A percentile compares a stretch with the other conserved stretches of the same genome.
Evolutionary conservation across 2,888 invertebrate genomes (phyloP).

Genomic region (Colletes collaris): DNA sequence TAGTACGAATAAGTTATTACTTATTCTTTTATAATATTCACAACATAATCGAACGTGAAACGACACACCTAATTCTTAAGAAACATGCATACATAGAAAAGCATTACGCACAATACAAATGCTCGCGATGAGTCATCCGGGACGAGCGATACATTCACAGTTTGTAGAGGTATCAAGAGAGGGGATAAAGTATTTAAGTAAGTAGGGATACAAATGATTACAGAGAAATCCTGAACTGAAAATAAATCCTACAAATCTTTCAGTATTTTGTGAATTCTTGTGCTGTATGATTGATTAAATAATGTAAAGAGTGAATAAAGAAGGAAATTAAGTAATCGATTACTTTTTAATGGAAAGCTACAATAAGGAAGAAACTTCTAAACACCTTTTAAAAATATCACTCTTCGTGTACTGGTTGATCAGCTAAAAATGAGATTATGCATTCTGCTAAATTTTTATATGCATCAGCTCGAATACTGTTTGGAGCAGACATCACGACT

Average conservation of each 20-base stretch:
- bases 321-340: background rate
- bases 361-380: background rate
- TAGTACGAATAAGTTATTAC: too few relatives aligned
- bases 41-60: too few relatives aligned
- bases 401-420: conserved; percentile 59
- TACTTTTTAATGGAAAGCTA: background rate
- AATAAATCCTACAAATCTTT: background rate
- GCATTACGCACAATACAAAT: background rate
- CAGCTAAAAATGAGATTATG: conserved; percentile 73
- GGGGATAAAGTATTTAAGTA: conserved; percentile 6
- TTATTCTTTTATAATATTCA: too few relatives aligned
- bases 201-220: conserved; percentile 8
- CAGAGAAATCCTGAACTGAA: background rate
- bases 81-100: background rate
- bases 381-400: conserved; percentile 5
- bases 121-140: conserved; percentile 10
- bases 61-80: too few relatives aligned
- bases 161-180: background rate
- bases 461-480: conserved; percentile 81
- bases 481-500: conserved; percentile 88
- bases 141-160: background rate
- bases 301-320: background rate
- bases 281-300: background rate
- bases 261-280: background rate
- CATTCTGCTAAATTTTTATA: conserved; percentile 78